A percentile compares a stretch with the other conserved stretches of the same genome.
Conservation (phyloP, 2,888 invertebrate genomes). For the Orthonevra nobilis region DNA sequence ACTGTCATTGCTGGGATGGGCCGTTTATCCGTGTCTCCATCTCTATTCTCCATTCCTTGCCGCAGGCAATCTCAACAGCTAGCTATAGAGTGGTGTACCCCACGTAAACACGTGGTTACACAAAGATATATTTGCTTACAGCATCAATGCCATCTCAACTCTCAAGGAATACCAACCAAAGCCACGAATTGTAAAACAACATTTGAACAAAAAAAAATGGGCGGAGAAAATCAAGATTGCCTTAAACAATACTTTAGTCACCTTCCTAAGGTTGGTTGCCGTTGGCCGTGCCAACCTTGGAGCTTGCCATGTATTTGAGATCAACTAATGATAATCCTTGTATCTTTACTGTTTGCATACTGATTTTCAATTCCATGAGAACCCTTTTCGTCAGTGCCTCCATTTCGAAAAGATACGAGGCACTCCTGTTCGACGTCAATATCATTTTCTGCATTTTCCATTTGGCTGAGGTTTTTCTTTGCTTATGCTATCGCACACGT, state of each 20-base stretch:
- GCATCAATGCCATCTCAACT: conserved; percentile 61
- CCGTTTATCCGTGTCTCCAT: neutral
- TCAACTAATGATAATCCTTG: conserved; percentile 50
- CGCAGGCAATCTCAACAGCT: conserved; percentile 29
- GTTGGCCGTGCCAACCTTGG: too few species aligned
- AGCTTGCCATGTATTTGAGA: neutral
- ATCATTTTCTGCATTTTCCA: conserved; percentile 33
- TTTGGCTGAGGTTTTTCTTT: neutral
- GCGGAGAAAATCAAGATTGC: conserved; percentile 31
- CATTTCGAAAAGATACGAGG: neutral
- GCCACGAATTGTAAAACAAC: conserved; percentile 17
- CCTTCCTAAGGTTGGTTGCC: neutral
- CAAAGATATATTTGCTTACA: conserved; percentile 47
- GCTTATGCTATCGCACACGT: neutral
- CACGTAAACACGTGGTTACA: conserved; percentile 56
- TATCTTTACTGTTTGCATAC: conserved; percentile 44
- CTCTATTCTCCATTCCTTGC: neutral
- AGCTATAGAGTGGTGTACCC: conserved; percentile 47
- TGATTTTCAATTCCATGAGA: conserved; percentile 24
- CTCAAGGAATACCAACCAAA: conserved; percentile 27
- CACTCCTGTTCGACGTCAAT: conserved; percentile 14
- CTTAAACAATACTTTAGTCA: conserved; percentile 44
- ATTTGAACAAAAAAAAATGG: neutral
- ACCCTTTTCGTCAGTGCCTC: conserved; percentile 19
- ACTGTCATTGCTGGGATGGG: conserved; percentile 44